Evolutionary conservation across 2,113 vertebrate genomes (phyloP).

Genomic region (Prolemur simus): DNA sequence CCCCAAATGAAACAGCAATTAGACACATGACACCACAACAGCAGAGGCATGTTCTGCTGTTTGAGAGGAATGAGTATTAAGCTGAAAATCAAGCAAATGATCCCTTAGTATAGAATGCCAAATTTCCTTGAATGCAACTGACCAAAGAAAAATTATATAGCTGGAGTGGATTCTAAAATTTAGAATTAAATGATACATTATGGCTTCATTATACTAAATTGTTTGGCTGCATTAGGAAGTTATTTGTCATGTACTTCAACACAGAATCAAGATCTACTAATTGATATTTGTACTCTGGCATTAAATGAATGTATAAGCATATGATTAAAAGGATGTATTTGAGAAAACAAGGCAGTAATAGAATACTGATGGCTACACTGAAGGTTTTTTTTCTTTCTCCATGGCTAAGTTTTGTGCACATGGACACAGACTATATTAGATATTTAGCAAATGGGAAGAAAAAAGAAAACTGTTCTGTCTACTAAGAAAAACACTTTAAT

Average conservation of each 20-base stretch:
- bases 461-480: neutral
- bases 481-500: neutral
- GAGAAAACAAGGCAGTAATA: neutral
- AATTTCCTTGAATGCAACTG: neutral
- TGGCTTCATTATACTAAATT: constrained; percentile 29
- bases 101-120: neutral
- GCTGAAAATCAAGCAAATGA: constrained; percentile 17
- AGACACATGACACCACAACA: neutral
- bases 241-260: neutral
- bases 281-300: neutral
- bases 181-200: constrained; percentile 36
- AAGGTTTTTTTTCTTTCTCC: too few relatives aligned
- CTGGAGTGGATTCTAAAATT: neutral
- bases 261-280: neutral
- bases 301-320: neutral
- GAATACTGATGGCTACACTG: neutral
- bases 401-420: neutral
- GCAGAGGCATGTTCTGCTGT: neutral
- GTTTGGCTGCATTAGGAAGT: constrained; percentile 20
- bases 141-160: neutral
- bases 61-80: constrained; percentile 34
- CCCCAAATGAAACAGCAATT: neutral
- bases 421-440: neutral
- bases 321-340: constrained; percentile 23
- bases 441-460: neutral